Evolutionary conservation across 2,888 invertebrate genomes (phyloP).

Genomic region (Agrilus biguttatus): DNA sequence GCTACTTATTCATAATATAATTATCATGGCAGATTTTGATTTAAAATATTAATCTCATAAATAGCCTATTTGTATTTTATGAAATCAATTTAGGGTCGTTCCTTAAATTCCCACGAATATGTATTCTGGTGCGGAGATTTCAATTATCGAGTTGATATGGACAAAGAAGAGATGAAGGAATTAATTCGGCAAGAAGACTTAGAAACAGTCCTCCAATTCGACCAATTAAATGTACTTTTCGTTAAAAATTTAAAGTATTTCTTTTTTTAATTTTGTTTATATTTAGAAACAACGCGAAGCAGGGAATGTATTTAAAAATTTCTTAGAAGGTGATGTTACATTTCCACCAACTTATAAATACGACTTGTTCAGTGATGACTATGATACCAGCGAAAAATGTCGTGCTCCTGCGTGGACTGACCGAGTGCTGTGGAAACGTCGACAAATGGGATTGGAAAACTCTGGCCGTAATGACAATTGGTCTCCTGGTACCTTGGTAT

Average conservation of each 20-base stretch:
- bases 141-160: constrained; percentile 94
- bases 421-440: constrained; percentile 83
- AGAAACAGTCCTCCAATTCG: constrained; percentile 62
- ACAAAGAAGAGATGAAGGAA: constrained; percentile 84
- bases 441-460: constrained; percentile 55
- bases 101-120: constrained; percentile 90
- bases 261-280: constrained; percentile 2
- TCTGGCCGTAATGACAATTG: constrained; percentile 46
- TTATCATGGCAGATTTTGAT: too few species aligned
- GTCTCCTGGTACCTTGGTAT: constrained; percentile 64
- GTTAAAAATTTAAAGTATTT: neutral
- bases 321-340: constrained; percentile 77
- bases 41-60: neutral
- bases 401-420: constrained; percentile 98
- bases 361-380: constrained; percentile 95
- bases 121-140: constrained; percentile 99
- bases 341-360: constrained; percentile 98
- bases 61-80: neutral
- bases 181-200: constrained; percentile 63
- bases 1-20: neutral
- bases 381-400: constrained; percentile 96
- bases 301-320: constrained; percentile 81
- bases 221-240: constrained; percentile 57
- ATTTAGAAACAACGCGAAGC: constrained; percentile 56
- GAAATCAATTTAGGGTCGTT: constrained; percentile 46